Conservation (phyloP, 2,113 vertebrate species). For the Nerophis lumbriciformis region DNA sequence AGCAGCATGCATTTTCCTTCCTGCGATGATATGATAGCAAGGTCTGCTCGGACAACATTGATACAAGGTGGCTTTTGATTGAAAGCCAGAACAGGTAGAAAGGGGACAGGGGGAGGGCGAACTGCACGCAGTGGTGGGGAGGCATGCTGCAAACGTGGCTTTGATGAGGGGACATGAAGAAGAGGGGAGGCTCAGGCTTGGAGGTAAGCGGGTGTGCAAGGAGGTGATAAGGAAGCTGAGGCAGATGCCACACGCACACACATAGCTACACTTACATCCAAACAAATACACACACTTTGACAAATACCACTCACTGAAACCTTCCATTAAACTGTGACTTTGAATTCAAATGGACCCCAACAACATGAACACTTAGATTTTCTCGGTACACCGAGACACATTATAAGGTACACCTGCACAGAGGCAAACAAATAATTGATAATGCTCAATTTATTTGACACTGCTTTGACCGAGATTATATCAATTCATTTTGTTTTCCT, state of each 20-base stretch:
- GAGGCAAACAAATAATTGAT: too few relatives aligned
- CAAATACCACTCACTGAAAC: slow-evolving; percentile 39
- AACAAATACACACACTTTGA: slow-evolving; percentile 34
- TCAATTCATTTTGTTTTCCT: too few relatives aligned
- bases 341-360: slow-evolving; percentile 47
- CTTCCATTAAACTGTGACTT: slow-evolving; percentile 38
- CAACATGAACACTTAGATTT: slow-evolving; percentile 1
- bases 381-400: background rate
- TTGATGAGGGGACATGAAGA: slow-evolving; percentile 64
- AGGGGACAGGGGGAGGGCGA: slow-evolving; percentile 15
- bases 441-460: too few relatives aligned
- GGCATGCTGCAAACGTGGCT: slow-evolving; percentile 47
- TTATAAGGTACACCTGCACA: background rate
- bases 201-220: slow-evolving; percentile 70
- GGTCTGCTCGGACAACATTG: slow-evolving; percentile 44
- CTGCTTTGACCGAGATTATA: too few relatives aligned
- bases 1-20: slow-evolving; percentile 31
- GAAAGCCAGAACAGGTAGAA: slow-evolving; percentile 40
- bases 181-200: slow-evolving; percentile 46
- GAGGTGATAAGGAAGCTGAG: slow-evolving; percentile 61
- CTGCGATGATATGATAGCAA: slow-evolving; percentile 42
- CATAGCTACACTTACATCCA: slow-evolving; percentile 8
- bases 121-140: slow-evolving; percentile 42
- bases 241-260: slow-evolving; percentile 17
- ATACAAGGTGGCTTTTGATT: slow-evolving; percentile 47